phyloP scores from a whole-genome alignment of 2,113 vertebrate genomes.

The Chamaea fasciata region DNA sequence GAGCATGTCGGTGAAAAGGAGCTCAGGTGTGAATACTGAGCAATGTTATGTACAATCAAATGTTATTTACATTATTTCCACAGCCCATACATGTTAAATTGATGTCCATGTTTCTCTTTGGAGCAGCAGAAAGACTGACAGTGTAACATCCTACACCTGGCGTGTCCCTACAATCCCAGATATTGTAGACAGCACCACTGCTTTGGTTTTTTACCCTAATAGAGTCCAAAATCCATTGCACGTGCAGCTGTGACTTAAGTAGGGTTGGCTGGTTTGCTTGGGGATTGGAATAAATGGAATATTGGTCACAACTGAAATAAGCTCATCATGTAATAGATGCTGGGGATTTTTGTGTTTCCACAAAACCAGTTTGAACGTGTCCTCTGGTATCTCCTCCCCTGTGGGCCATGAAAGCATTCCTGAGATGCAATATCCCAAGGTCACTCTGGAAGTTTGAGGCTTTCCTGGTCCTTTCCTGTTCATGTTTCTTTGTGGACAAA shows the following conservation, averaged over 20 bases:
- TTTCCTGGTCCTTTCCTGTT: not conserved
- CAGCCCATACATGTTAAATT: not conserved
- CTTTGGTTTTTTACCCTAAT: not conserved
- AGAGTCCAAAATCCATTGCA: not conserved
- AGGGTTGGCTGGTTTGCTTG: not conserved
- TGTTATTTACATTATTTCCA: not conserved
- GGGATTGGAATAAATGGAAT: not conserved
- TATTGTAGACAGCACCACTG: not conserved
- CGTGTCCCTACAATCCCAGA: not conserved
- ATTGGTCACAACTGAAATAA: not conserved
- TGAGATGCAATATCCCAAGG: not conserved
- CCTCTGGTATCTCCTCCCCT: not conserved
- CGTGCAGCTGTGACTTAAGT: not conserved
- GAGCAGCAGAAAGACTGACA: not conserved
- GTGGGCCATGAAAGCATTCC: not conserved
- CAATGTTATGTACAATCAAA: not conserved
- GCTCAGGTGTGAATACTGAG: not conserved
- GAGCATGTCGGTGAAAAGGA: not conserved
- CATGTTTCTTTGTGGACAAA: not conserved
- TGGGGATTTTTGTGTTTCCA: not conserved
- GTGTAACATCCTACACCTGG: not conserved
- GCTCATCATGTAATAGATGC: not conserved
- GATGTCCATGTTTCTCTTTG: not conserved
- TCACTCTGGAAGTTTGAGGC: not conserved
- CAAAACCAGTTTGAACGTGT: not conserved